Evolutionary conservation across 92 coral and sea anemone species (phyloP).

Genomic region (Actinostola sp.): DNA sequence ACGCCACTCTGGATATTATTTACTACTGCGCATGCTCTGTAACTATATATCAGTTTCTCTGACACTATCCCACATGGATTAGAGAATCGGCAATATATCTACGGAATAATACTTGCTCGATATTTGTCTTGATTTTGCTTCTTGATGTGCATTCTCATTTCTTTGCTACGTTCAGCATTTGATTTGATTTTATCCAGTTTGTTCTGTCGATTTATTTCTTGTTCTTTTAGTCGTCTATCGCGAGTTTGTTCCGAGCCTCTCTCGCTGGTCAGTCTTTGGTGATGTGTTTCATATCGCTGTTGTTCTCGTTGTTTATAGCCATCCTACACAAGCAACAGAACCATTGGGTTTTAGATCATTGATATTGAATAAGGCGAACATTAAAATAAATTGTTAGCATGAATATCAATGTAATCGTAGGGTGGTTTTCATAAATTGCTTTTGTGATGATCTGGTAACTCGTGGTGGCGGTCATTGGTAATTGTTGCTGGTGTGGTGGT

Average conservation of each 20-base stretch:
- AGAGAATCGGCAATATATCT: not conserved
- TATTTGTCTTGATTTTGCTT: conserved; percentile 75
- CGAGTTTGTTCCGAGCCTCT: conserved; percentile 59
- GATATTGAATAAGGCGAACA: not conserved
- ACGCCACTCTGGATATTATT: too few species aligned
- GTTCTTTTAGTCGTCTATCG: conserved; percentile 57
- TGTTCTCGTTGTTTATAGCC: conserved; percentile 76
- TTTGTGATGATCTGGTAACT: too few species aligned
- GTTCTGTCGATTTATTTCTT: conserved; percentile 53
- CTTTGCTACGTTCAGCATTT: conserved; percentile 71
- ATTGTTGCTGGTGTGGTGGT: too few species aligned
- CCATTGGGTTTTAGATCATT: not conserved
- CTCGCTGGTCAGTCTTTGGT: conserved; percentile 71
- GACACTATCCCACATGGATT: not conserved
- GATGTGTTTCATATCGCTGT: conserved; percentile 64
- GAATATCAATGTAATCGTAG: too few species aligned
- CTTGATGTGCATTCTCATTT: conserved; percentile 74
- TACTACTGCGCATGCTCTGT: not conserved
- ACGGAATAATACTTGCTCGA: conserved; percentile 77
- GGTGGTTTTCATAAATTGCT: too few species aligned
- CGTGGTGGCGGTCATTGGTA: too few species aligned
- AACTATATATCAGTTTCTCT: too few species aligned
- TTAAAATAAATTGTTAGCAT: not conserved
- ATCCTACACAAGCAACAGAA: conserved; percentile 43
- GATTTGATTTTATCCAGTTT: conserved; percentile 62